phyloP scores from a whole-genome alignment of 2,888 invertebrate genomes.

The Drosophila neotestacea region DNA sequence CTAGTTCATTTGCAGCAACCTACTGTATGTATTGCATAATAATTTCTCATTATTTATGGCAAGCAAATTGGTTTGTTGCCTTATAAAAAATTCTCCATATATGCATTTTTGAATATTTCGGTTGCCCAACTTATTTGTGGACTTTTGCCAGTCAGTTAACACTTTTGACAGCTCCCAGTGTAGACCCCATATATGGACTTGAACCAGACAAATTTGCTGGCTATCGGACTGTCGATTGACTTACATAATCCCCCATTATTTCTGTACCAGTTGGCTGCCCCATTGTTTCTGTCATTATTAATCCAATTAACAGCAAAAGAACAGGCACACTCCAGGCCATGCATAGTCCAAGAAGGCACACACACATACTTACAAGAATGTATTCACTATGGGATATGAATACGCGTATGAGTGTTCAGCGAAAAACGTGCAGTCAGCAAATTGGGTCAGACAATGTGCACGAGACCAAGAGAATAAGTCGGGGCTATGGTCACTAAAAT shows the following conservation, averaged over 20 bases:
- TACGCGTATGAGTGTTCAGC: conserved; percentile 19
- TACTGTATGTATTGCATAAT: conserved; percentile 20
- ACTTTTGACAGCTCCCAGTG: conserved; percentile 59
- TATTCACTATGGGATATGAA: conserved; percentile 5
- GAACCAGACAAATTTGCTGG: conserved; percentile 41
- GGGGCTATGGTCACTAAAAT: conserved; percentile 12
- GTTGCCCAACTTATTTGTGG: conserved; percentile 38
- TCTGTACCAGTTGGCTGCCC: conserved; percentile 48
- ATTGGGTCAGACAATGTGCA: conserved; percentile 53
- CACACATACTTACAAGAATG: conserved; percentile 16
- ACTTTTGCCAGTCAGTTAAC: conserved; percentile 39
- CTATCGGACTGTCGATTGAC: conserved; percentile 44
- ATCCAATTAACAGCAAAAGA: conserved; percentile 73
- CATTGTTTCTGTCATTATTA: conserved; percentile 77
- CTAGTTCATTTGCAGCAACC: conserved; percentile 8
- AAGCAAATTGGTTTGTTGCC: conserved; percentile 7
- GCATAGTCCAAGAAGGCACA: conserved; percentile 32
- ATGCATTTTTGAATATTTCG: conserved; percentile 19
- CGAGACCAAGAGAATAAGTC: conserved; percentile 51
- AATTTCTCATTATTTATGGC: conserved; percentile 26
- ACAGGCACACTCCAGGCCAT: conserved; percentile 49
- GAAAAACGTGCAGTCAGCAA: conserved; percentile 39
- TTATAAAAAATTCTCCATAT: conserved; percentile 24
- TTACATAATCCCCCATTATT: conserved; percentile 67
- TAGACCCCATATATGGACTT: conserved; percentile 30